Base-by-base conservation (phyloP, 2,797 vertebrate genomes). In the Uromys caudimaculatus region DNA sequence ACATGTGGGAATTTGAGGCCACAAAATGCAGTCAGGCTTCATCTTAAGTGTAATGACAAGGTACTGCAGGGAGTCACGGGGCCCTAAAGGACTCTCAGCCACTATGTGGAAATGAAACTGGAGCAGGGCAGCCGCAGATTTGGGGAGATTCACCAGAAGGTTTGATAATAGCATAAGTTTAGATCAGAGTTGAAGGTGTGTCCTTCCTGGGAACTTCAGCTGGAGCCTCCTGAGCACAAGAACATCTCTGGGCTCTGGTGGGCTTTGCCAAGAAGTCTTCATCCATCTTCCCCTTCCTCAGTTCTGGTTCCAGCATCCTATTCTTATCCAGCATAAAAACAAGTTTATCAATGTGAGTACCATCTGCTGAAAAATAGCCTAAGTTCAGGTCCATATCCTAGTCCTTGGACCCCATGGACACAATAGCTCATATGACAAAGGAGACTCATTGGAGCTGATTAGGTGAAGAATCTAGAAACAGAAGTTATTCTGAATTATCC, bases 41-140 rank as follows among this genome's bases (percentile, higher is more conserved):
- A 94, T 95, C 94, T 90, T 91, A 83, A 91, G 62, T 87, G 67
- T 27, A 32, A 62, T 62, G 62, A 50, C 9, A 89, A 91, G 83
- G 64, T n/a, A 81, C 35, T 67, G 56, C 32, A 93, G 78, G 69
- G 81, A 85, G 12, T 13, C 58, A 44, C 24, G 12, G 44, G 64
- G 19, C 10, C 64, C 84, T 38, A 95, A 92, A 73, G 50, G 27
- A 47, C 47, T 76, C 38, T 83, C 64, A 69, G 89, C 32, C 71
- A 21, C 35, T 75, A 10, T 62, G 71, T 91, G 47, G 17, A 38
- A 71, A 81, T 38, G 9, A 95, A 96, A 41, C 81, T 73, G 86
- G 78, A 92, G 73, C 71, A 88, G 60, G 64, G 44, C 56, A 12
- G 44, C 1, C 62, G 58, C 41, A 75, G 75, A 29, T 38, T 27